Evolutionary conservation across 2,888 invertebrate species (phyloP), one percentile per base, ranked within the genome.

Genomic region (Serripes groenlandicus): DNA sequence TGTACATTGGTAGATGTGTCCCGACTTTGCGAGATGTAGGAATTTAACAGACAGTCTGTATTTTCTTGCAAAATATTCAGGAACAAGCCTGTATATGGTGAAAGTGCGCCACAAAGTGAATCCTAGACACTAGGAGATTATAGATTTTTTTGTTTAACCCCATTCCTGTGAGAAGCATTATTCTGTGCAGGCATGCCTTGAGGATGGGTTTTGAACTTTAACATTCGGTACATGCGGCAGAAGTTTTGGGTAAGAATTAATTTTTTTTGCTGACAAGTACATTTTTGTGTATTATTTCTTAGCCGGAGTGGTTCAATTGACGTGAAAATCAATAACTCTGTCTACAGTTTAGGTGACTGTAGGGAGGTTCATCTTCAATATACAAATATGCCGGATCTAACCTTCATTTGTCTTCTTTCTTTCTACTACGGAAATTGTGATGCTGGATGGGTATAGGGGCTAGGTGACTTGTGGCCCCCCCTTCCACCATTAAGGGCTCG

Each of bases 311-410:
- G 37, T 69, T 76, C 42, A 56, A 69, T 76, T 69, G 76, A 76
- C 68, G 70, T 76, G 62, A 79, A 79, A 73, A 79, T 79, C 78
- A 79, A 79, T 79, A 79, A 68, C 32, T 74, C 78, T 74, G 78
- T 78, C 78, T 78, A 54, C 54, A 52, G 54, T 52, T 70, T 34
- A 37, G 56, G 32, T 70, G 71, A 71, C 56, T 71, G 71, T 7
- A n/a, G 58, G 28, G 34, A 52, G 35, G 35, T 58, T 56, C 56
- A 35, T 71, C 71, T 34, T 34, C 34, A 66, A 66, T 66, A 64
- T 64, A 64, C n/a, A 34, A 64, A 35, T 15, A 34, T 34, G 34
- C 35, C 23, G 64, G 32, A 26, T 56, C 56, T 56, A 1, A 56
- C n/a, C 23, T n/a, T 56, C 23, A 21, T 21, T 21, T 49, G 49